Percentiles rank a stretch among this genome's conserved stretches.
Evolutionary conservation across 2,888 invertebrate genomes (phyloP).

Genomic region (Argyra leucocephala): DNA sequence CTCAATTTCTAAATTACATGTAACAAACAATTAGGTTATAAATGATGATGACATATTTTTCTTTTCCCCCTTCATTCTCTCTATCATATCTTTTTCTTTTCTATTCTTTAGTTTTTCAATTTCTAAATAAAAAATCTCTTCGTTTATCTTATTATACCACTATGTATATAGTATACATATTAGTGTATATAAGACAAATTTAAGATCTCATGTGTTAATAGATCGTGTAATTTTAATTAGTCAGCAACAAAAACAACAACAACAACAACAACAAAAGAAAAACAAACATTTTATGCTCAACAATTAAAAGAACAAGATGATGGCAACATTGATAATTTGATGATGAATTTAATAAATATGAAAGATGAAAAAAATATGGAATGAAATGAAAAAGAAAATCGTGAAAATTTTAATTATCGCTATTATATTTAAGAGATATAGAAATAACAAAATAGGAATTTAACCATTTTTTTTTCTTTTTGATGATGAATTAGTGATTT

Average conservation of each 20-base stretch:
- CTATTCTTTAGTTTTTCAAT: neutral
- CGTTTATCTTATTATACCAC: too few species aligned
- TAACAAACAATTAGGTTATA: neutral
- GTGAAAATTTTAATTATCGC: neutral
- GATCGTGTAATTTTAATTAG: conserved; percentile 4
- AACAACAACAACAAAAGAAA: neutral
- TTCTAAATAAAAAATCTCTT: too few species aligned
- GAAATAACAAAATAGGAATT: neutral
- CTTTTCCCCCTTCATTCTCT: neutral
- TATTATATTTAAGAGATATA: neutral
- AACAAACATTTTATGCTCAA: neutral
- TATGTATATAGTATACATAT: too few species aligned
- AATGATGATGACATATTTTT: neutral
- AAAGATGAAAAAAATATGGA: too few species aligned
- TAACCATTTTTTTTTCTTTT: neutral
- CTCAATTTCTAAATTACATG: conserved; percentile 3
- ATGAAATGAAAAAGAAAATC: too few species aligned
- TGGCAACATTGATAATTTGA: too few species aligned
- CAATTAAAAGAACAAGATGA: too few species aligned
- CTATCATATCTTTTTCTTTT: neutral
- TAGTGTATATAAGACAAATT: neutral
- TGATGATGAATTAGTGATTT: neutral
- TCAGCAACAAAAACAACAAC: neutral
- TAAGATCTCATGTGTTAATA: neutral
- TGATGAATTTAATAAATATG: too few species aligned